Conservation (phyloP, 2,888 invertebrate genomes). For the Drosophila paracracens region DNA sequence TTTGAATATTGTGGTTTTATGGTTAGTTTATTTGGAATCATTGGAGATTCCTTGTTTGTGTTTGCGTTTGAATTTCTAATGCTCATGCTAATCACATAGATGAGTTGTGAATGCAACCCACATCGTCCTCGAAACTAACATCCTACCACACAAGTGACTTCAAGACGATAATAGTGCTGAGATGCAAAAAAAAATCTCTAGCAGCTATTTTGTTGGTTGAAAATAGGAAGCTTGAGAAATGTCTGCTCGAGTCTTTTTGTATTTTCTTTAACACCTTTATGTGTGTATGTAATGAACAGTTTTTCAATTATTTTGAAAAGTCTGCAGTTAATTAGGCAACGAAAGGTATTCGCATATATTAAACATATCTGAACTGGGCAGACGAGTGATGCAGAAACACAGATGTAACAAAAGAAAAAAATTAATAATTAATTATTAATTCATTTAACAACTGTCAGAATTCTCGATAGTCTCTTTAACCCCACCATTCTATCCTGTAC, state of each 20-base stretch:
- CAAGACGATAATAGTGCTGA: neutral
- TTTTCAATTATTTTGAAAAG: neutral
- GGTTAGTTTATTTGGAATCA: slow-evolving; percentile 15
- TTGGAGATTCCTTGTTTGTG: neutral
- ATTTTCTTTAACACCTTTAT: neutral
- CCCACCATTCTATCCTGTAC: neutral
- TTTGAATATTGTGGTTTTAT: slow-evolving; percentile 5
- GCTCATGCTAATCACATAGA: neutral
- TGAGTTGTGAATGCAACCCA: neutral
- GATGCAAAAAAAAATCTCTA: no score
- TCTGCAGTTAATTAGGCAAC: neutral
- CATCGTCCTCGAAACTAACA: neutral
- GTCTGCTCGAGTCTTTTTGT: neutral
- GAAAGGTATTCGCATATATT: neutral
- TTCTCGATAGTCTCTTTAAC: neutral
- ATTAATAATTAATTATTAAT: slow-evolving; percentile 27
- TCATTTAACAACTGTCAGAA: slow-evolving; percentile 31
- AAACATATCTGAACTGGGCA: neutral
- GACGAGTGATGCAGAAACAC: neutral
- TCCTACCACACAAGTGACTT: no score
- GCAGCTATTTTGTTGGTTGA: neutral
- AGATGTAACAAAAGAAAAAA: slow-evolving; percentile 12
- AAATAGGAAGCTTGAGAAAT: neutral
- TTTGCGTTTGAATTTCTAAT: neutral
- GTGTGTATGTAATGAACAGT: neutral